Conservation (phyloP, 2,888 invertebrate species). For the Masnerella sp. region DNA sequence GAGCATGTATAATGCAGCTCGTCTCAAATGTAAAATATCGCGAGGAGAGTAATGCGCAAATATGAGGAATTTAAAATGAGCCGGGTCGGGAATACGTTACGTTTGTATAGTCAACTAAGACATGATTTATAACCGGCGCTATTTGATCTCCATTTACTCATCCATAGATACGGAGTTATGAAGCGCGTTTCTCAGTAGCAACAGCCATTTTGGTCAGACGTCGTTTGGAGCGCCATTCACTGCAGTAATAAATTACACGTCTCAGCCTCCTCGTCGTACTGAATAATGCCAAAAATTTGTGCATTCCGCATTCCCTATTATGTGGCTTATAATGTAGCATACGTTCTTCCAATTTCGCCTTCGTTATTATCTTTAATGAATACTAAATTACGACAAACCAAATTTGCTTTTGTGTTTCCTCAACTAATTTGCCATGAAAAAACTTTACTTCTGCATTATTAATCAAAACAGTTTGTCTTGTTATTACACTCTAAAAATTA, state of each 20-base stretch:
- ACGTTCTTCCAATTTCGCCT: too few species aligned
- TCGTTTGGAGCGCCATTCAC: slow-evolving; percentile 48
- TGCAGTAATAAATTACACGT: slow-evolving; percentile 48
- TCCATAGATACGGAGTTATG: slow-evolving; percentile 41
- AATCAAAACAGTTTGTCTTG: too few species aligned
- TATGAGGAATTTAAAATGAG: slow-evolving; percentile 50
- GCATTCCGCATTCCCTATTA: too few species aligned
- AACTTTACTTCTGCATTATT: too few species aligned
- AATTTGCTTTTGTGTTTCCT: too few species aligned
- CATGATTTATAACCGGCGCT: slow-evolving; percentile 50
- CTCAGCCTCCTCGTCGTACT: slow-evolving; percentile 18
- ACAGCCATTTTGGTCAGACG: slow-evolving; percentile 54
- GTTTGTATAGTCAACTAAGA: slow-evolving; percentile 35
- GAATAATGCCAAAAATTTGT: slow-evolving; percentile 49
- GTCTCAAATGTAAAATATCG: slow-evolving; percentile 21
- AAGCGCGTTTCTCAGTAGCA: slow-evolving; percentile 52
- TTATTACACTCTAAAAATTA: too few species aligned
- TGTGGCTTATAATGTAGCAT: too few species aligned
- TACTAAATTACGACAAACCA: too few species aligned
- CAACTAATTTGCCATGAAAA: too few species aligned
- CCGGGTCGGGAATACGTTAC: slow-evolving; percentile 10
- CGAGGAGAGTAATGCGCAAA: slow-evolving; percentile 9
- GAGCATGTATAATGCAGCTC: too few species aligned
- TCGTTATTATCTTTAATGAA: too few species aligned
- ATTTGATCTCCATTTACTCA: slow-evolving; percentile 55